Base-by-base conservation (phyloP, 2,797 vertebrate species). In the Melanotaenia parkinsoni region DNA sequence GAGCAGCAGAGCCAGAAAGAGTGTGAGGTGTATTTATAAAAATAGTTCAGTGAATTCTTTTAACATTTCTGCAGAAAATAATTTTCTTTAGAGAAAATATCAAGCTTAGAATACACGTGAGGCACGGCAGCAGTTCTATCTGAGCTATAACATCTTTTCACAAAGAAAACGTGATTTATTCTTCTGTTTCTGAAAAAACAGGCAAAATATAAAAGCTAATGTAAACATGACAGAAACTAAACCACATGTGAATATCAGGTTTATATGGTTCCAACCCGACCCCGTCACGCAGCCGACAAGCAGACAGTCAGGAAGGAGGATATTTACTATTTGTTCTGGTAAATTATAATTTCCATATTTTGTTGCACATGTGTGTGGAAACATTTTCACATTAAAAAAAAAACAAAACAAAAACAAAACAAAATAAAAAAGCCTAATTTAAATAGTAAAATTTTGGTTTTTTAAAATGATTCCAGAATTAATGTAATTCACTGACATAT, bases 191-290 rank as follows among this genome's bases (percentile, higher is more conserved):
- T 26, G n/a, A 54, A 54, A 26, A 66, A 59, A 63, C 60, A 59
- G 67, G 12, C 32, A 28, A 74, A 70, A 60, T 43, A 71, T 51
- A 73, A 28, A 58, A 70, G 54, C 30, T 72, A 57, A 76, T 84
- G 86, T 88, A 90, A 87, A 88, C 85, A 83, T 60, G 43, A 60
- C 63, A 67, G 3, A 70, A 83, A 66, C 53, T 58, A 67, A 67
- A 79, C 14, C 26, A 12, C 28, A 57, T 71, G 43, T 64, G 14
- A 74, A 58, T 18, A 66, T 63, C 40, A 66, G 63, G 65, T 58
- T 24, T 63, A 43, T 4, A 43, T 18, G 20, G n/a, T 47, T n/a
- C 45, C 45, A 47, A 10, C 4, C 40, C 16, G 11, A 4, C 4
- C 11, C 10, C 10, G 10, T 12, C 35, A 37, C 9, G 10, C 10